These are phyloP conservation scores for Seira ritae DNA, from an alignment of 2,888 invertebrate genomes.

Conservation along the genomic window DNA sequence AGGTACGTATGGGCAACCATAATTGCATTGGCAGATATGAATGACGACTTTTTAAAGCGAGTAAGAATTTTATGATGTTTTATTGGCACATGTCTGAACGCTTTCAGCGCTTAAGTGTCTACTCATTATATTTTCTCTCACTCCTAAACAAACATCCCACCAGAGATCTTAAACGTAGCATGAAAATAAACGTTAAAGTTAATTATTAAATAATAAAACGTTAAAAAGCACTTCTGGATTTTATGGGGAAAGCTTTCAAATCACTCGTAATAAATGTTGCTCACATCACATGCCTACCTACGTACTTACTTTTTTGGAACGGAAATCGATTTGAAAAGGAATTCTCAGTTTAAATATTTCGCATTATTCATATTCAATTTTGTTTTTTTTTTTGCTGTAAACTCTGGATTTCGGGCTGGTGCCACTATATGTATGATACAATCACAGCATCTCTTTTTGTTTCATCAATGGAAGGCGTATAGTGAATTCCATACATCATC, in stretches of 20 bases:
- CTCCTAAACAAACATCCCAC: too few relatives aligned
- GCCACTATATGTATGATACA: too few relatives aligned
- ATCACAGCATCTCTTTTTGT: background rate
- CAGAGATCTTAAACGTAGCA: too few relatives aligned
- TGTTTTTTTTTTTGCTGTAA: too few relatives aligned
- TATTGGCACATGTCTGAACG: background rate
- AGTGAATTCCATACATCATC: background rate
- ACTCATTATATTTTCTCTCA: too few relatives aligned
- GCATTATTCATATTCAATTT: background rate
- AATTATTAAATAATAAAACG: constrained; percentile 20
- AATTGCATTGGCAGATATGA: background rate
- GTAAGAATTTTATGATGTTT: background rate
- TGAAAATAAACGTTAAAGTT: too few relatives aligned
- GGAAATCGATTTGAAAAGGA: background rate
- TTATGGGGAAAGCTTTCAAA: background rate
- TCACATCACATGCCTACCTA: background rate
- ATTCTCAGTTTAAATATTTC: background rate
- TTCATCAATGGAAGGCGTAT: background rate
- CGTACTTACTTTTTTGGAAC: background rate
- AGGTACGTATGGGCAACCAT: too few relatives aligned
- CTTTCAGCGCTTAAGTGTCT: background rate
- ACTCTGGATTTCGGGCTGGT: too few relatives aligned
- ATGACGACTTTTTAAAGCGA: background rate
- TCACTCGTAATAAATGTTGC: background rate
- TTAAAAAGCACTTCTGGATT: constrained; percentile 45